Conservation (phyloP, 2,888 invertebrate species). For the Brachypalpus laphriformis region DNA sequence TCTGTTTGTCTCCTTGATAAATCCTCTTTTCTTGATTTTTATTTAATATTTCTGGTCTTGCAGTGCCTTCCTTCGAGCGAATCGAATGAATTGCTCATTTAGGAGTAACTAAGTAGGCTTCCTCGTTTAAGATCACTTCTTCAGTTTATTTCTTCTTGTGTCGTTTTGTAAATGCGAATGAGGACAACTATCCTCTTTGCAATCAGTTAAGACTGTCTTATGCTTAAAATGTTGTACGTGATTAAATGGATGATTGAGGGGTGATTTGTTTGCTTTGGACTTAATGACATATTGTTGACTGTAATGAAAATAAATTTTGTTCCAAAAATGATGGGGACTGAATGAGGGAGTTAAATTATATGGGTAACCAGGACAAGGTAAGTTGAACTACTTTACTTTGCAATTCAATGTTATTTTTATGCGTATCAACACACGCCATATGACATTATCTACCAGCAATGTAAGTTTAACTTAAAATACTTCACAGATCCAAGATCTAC, state of each 20-base stretch:
- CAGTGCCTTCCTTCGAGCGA: background rate
- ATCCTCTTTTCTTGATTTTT: conserved; percentile 44
- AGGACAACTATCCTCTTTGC: conserved; percentile 66
- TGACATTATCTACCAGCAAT: no score
- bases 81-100: conserved; percentile 67
- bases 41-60: conserved; percentile 1
- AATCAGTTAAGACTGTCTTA: conserved; percentile 54
- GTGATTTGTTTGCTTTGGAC: conserved; percentile 58
- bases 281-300: conserved; percentile 68
- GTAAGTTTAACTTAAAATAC: no score
- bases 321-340: background rate
- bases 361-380: no score
- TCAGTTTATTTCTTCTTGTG: background rate
- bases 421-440: no score
- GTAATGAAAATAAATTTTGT: background rate
- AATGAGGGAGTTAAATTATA: background rate
- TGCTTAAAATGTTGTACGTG: conserved; percentile 16
- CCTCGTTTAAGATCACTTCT: conserved; percentile 49
- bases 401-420: no score
- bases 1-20: conserved; percentile 46
- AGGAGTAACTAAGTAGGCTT: conserved; percentile 10
- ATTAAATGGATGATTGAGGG: conserved; percentile 40
- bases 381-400: no score
- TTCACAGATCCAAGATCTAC: no score
- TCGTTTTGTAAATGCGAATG: conserved; percentile 18